Conservation (phyloP, 1,140 invertebrate species). For the Mactra quadrangularis region DNA sequence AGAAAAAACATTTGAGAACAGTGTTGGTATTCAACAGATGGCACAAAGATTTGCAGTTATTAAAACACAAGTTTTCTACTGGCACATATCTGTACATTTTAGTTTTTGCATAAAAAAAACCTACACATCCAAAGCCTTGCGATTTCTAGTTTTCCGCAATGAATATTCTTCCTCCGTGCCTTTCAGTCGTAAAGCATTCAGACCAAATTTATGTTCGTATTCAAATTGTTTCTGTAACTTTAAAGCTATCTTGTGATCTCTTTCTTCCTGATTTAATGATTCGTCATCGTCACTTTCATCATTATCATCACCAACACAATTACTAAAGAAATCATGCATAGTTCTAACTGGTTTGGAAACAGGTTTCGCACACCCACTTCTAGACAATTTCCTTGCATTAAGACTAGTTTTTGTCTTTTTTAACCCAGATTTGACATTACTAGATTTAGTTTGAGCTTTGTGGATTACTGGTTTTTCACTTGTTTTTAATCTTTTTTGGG, state of each 20-base stretch:
- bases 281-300: not conserved
- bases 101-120: too few species aligned
- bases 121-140: too few species aligned
- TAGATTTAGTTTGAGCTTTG: not conserved
- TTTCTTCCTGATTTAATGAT: constrained; percentile 27
- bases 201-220: constrained; percentile 43
- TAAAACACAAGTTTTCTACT: too few species aligned
- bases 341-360: constrained; percentile 11
- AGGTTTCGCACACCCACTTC: not conserved
- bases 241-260: constrained; percentile 14
- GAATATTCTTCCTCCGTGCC: constrained; percentile 32
- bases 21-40: too few species aligned
- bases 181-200: constrained; percentile 43
- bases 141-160: constrained; percentile 20
- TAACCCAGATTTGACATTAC: not conserved
- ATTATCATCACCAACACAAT: not conserved
- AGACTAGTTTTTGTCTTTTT: constrained; percentile 7
- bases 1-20: too few species aligned
- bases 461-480: not conserved
- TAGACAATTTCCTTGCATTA: constrained; percentile 14
- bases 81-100: too few species aligned
- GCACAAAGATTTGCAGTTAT: too few species aligned
- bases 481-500: constrained; percentile 5
- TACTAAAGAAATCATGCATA: constrained; percentile 47
- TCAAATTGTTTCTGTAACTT: constrained; percentile 58